Evolutionary conservation across 2,113 vertebrate species (phyloP), one percentile per base, ranked within the genome.

Genomic region (Lethenteron camtschaticum): DNA sequence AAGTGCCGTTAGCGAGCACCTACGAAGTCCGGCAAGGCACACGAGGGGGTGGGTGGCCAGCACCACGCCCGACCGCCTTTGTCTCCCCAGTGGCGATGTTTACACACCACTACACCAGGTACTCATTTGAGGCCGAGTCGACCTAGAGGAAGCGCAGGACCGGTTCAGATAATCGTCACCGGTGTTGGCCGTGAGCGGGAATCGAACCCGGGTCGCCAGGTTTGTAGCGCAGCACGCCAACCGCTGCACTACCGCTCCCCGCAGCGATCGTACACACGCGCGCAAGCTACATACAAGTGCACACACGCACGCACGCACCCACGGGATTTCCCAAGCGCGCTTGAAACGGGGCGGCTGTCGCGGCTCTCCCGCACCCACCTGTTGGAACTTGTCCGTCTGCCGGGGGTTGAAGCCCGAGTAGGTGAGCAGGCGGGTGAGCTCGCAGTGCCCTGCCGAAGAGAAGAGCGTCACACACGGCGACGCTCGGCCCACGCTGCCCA

Each of bases 381-480:
- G 57, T 56, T 74, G 73, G 72, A 76, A 73, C 56, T 55, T 14
- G 59, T 75, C 73, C 57, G 56, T 41, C 68, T 72, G 71, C 55
- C 63, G 71, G n/a, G 76, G 76, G 59, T 72, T 72, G 20, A 74
- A 73, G 69, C 76, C 75, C 57, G 74, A 75, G 72, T 76, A 75
- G 71, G 76, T 73, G 20, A 77, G 69, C 59, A 77, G 70, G 12
- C 72, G 75, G 24, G 72, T 70, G 68, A 77, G 71, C 72, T 77
- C 76, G 71, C 74, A 73, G 66, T 76, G 66, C 56, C 76, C 76
- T 75, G 57, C 11, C 58, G 9, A 69, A 13, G 57, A 10, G 69
- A 55, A 69, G 10, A 57, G 55, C 18, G 12, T 20, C 9, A 20
- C 55, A 69, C 9, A 69, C 10, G n/a, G 41, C 41, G 41, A 41